Percentiles rank a stretch among this genome's conserved stretches.
Evolutionary conservation across 2,797 vertebrate genomes (phyloP).

Genomic region (Bryconaethiops microstoma): DNA sequence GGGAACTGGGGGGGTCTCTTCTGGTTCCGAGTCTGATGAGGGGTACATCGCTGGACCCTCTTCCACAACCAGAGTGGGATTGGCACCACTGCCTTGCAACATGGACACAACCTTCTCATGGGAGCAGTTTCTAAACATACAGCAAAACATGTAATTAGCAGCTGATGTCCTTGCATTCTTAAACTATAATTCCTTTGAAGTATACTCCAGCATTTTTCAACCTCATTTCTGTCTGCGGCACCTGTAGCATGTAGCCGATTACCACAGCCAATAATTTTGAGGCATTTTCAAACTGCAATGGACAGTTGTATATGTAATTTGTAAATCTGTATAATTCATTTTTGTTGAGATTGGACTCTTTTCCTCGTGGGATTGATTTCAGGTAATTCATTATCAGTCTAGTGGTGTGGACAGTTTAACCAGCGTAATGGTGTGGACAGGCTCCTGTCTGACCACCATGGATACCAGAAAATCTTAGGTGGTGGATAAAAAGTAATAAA

Average conservation of each 20-base stretch:
- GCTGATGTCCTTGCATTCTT: neutral
- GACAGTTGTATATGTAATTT: neutral
- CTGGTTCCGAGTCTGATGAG: conserved; percentile 82
- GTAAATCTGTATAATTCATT: neutral
- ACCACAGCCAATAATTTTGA: too few species aligned
- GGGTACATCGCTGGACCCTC: conserved; percentile 86
- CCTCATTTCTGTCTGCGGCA: too few species aligned
- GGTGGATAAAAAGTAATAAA: neutral
- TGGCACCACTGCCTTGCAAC: conserved; percentile 97
- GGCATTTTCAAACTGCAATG: too few species aligned
- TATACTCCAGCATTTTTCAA: too few species aligned
- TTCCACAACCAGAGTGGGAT: conserved; percentile 95
- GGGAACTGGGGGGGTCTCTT: conserved; percentile 76
- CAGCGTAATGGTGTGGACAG: neutral
- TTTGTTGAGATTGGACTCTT: neutral
- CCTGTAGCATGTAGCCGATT: too few species aligned
- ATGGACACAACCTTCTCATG: conserved; percentile 99
- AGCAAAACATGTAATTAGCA: conserved; percentile 3
- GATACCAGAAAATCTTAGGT: neutral
- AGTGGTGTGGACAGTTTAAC: too few species aligned
- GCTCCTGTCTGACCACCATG: neutral
- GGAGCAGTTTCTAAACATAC: conserved; percentile 87
- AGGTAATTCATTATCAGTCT: too few species aligned
- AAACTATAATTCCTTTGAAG: too few species aligned
- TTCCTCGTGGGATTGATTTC: neutral